These are phyloP conservation scores for Anoura caudifer DNA, from an alignment of 2,113 vertebrate species.

Conservation along the genomic window DNA sequence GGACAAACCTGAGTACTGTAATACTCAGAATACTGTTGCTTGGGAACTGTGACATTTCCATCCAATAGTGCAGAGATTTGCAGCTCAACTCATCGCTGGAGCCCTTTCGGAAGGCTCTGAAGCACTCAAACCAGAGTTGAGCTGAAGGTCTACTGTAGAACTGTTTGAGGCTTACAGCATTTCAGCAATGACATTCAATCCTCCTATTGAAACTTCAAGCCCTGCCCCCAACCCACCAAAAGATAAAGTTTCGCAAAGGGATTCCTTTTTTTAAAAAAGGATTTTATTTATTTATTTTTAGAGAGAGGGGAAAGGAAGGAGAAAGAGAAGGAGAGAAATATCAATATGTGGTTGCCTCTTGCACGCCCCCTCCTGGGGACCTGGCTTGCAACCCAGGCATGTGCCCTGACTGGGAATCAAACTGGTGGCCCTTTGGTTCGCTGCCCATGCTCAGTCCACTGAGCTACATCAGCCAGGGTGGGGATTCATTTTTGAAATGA, in stretches of 20 bases:
- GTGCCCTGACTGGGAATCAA: too few relatives aligned
- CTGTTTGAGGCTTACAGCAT: slow-evolving; percentile 88
- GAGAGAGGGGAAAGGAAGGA: too few relatives aligned
- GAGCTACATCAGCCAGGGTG: background rate
- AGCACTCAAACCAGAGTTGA: slow-evolving; percentile 85
- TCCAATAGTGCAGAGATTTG: slow-evolving; percentile 88
- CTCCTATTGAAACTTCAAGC: slow-evolving; percentile 82
- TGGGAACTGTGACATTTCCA: slow-evolving; percentile 97
- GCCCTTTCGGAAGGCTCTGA: slow-evolving; percentile 90
- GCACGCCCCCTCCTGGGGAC: too few relatives aligned
- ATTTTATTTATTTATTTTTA: too few relatives aligned
- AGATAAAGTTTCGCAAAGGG: slow-evolving; percentile 75
- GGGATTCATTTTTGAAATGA: slow-evolving; percentile 80
- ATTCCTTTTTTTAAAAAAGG: slow-evolving; percentile 71
- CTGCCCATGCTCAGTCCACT: too few relatives aligned
- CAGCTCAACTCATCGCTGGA: slow-evolving; percentile 87
- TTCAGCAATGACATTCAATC: slow-evolving; percentile 92
- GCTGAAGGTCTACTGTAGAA: slow-evolving; percentile 88
- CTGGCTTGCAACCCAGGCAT: too few relatives aligned
- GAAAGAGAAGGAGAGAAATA: too few relatives aligned
- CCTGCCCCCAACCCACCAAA: slow-evolving; percentile 58
- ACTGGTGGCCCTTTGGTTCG: too few relatives aligned
- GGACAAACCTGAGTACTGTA: slow-evolving; percentile 93
- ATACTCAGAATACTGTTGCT: slow-evolving; percentile 91
- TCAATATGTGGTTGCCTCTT: too few relatives aligned